Evolutionary conservation across 2,888 invertebrate species (phyloP).

Genomic region (Anaspis maculata): DNA sequence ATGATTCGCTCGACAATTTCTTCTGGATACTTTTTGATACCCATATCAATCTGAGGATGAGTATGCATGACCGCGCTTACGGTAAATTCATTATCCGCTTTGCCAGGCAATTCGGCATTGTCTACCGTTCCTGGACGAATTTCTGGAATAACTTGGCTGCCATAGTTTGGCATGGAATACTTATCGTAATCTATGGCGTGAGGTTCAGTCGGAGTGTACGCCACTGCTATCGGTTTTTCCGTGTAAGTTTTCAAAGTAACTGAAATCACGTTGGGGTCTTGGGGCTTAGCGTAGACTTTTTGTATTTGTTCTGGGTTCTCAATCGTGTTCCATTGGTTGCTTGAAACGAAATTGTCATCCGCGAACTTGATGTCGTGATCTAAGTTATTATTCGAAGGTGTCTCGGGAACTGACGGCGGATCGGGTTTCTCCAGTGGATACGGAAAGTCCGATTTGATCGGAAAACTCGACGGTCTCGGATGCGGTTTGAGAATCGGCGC

Average conservation of each 20-base stretch:
- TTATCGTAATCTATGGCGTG: conserved; percentile 27
- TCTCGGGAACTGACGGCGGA: conserved; percentile 39
- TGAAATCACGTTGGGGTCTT: conserved; percentile 32
- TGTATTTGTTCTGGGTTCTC: conserved; percentile 41
- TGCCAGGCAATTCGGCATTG: conserved; percentile 15
- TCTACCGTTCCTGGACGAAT: conserved; percentile 36
- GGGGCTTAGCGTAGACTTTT: conserved; percentile 26
- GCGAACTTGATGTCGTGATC: conserved; percentile 31
- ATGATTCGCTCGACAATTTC: conserved; percentile 8
- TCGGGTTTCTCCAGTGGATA: conserved; percentile 56
- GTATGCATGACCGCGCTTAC: conserved; percentile 42
- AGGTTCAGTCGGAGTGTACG: conserved; percentile 51
- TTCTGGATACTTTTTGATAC: conserved; percentile 13
- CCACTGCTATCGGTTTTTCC: conserved; percentile 56
- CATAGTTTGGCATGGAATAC: conserved; percentile 44
- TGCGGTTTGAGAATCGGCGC: conserved; percentile 42
- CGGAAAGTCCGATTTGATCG: conserved; percentile 53
- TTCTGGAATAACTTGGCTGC: conserved; percentile 44
- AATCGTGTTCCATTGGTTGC: conserved; percentile 40
- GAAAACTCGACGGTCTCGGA: conserved; percentile 28
- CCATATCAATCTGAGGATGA: conserved; percentile 25
- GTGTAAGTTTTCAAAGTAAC: conserved; percentile 41
- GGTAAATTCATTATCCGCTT: conserved; percentile 32
- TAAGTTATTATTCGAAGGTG: conserved; percentile 26
- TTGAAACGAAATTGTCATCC: conserved; percentile 30